Base-by-base conservation (phyloP, 2,113 vertebrate species). In the Cathartes aura region DNA sequence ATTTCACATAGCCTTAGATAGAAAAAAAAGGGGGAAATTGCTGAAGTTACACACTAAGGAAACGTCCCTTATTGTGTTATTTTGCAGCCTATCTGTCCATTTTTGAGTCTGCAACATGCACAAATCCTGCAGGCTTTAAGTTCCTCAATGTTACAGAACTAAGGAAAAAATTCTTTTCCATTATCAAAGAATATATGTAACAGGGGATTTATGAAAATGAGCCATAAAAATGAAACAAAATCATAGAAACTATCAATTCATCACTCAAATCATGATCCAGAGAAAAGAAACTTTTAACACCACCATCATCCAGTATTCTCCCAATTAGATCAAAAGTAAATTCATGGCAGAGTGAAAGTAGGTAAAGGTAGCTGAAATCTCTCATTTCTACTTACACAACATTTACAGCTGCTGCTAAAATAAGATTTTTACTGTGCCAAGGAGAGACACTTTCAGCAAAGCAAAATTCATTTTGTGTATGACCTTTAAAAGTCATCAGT, bases 401-500 rank as follows among this genome's bases (percentile, higher is more conserved):
- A 64, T 45, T 88, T 94, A 78, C n/a, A 78, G 38, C 18, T 81
- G 21, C 63, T 93, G 42, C 87, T 89, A 89, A 90, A 86, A 86
- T 78, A 88, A 89, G 50, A 68, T 80, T 93, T 95, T 92, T 83
- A 52, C 30, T 96, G 64, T 73, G 64, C 72, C 38, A 80, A 83
- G 60, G 72, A 92, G 30, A 72, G 19, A 92, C 11, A 62, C 50
- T 86, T 93, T 63, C 76, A 82, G 64, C 60, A 96, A 93, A 89
- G 87, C 59, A 93, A 95, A 95, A 92, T 73, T 90, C 43, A 82
- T 94, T 96, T 89, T 92, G 64, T 82, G 34, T 72, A 75, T 95
- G 94, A 95, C 92, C 94, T 97, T 97, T 97, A 94, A 91, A 95
- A 95, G 75, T 91, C 76, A 92, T 93, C 73, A 85, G 83, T 95